Conservation (phyloP, 1,140 invertebrate species). For the Hypothenemus hampei region DNA sequence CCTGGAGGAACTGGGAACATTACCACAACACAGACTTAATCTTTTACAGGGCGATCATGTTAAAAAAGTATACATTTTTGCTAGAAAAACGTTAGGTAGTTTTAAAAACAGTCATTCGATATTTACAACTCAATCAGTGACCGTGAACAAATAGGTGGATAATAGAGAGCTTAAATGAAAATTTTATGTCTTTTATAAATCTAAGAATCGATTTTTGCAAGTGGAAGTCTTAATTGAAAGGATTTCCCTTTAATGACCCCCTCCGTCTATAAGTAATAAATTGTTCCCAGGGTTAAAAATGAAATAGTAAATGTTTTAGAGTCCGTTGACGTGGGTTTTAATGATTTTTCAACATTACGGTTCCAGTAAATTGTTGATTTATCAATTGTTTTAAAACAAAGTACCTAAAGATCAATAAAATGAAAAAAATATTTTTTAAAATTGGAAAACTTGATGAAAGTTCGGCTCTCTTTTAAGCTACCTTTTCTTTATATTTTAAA, state of each 20-base stretch:
- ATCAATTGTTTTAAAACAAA: too few species aligned
- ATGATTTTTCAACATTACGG: too few species aligned
- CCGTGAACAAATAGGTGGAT: slow-evolving; percentile 15
- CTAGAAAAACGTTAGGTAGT: slow-evolving; percentile 24
- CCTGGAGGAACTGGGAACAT: slow-evolving; percentile 32
- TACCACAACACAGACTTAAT: slow-evolving; percentile 12
- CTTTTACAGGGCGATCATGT: neutral
- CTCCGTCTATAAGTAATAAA: too few species aligned
- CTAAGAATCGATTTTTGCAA: slow-evolving; percentile 18
- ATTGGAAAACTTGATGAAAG: too few species aligned
- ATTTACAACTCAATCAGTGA: slow-evolving; percentile 26
- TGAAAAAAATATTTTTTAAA: too few species aligned
- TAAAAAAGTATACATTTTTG: neutral
- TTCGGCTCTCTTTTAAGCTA: too few species aligned
- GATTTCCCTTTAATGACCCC: slow-evolving; percentile 9
- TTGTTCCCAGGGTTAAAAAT: too few species aligned
- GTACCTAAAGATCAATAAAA: too few species aligned
- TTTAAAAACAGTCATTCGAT: slow-evolving; percentile 24
- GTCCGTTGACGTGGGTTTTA: too few species aligned
- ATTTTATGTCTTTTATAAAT: slow-evolving; percentile 27
- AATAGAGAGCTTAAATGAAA: slow-evolving; percentile 28
- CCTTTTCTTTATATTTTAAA: too few species aligned
- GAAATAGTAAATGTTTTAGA: too few species aligned
- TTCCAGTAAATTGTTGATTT: too few species aligned
- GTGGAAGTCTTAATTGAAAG: slow-evolving; percentile 3